These are phyloP conservation scores for Hyperoplus immaculatus DNA, from an alignment of 2,797 vertebrate species.

Conservation along the genomic window DNA sequence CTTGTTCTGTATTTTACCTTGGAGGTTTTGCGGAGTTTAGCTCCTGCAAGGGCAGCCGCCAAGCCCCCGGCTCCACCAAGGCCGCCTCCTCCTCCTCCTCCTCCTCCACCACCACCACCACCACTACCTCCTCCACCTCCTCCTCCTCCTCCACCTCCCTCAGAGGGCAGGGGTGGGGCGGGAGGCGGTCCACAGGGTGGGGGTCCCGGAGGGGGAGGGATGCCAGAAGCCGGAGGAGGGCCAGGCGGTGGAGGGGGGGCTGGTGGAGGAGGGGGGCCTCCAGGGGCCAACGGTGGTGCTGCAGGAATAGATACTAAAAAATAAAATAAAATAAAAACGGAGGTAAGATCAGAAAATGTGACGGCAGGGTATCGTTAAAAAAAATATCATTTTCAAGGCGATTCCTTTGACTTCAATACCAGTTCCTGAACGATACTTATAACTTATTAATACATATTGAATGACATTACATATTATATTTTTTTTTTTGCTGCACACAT, in stretches of 20 bases:
- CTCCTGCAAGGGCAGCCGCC: constrained; percentile 90
- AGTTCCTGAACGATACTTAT: too few species aligned
- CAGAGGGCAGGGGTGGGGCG: constrained; percentile 87
- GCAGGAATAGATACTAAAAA: constrained; percentile 70
- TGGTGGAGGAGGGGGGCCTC: constrained; percentile 73
- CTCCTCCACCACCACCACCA: constrained; percentile 63
- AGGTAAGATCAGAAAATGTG: neutral
- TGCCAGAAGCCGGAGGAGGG: constrained; percentile 54
- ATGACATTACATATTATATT: too few species aligned
- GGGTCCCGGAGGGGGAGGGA: constrained; percentile 70
- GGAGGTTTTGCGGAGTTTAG: constrained; percentile 91
- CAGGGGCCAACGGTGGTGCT: constrained; percentile 75
- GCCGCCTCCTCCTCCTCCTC: constrained; percentile 65
- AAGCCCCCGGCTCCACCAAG: constrained; percentile 80
- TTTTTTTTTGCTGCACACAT: too few species aligned
- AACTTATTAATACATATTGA: too few species aligned
- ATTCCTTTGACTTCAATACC: too few species aligned
- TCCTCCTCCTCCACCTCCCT: constrained; percentile 65
- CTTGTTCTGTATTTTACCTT: constrained; percentile 83
- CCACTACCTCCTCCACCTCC: constrained; percentile 56
- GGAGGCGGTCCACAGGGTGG: constrained; percentile 82
- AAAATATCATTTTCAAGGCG: too few species aligned
- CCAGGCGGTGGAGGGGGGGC: constrained; percentile 76
- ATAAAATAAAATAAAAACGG: constrained; percentile 2
- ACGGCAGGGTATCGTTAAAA: too few species aligned